A percentile compares a stretch with the other conserved stretches of the same genome.
phyloP scores from a whole-genome alignment of 1,140 invertebrate species.

The Ceratina australensis region DNA sequence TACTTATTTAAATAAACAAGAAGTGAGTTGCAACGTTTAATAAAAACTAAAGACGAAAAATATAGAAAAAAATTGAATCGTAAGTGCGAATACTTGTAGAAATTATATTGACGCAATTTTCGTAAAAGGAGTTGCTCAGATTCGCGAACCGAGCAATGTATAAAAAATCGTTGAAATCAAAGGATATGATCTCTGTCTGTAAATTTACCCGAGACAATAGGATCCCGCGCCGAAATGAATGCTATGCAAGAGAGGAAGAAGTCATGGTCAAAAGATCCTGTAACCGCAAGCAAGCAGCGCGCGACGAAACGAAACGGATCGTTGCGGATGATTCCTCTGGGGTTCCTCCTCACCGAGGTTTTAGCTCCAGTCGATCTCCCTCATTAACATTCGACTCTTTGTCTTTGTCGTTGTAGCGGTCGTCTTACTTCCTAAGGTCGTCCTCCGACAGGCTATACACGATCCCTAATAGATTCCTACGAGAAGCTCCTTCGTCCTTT shows the following conservation, averaged over 20 bases:
- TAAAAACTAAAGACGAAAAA: too few species aligned
- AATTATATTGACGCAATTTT: too few species aligned
- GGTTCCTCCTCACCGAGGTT: conserved; percentile 12
- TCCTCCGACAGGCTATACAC: conserved; percentile 32
- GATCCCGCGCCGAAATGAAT: neutral
- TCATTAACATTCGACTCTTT: conserved; percentile 64
- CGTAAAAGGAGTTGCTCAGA: too few species aligned
- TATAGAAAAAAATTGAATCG: too few species aligned
- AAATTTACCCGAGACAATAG: neutral
- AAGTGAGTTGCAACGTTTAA: too few species aligned
- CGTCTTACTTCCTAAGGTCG: conserved; percentile 52
- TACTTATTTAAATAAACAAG: neutral
- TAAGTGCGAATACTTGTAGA: too few species aligned
- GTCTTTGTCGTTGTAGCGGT: conserved; percentile 58
- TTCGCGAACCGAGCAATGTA: too few species aligned
- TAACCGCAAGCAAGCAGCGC: conserved; percentile 20
- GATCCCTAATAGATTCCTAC: conserved; percentile 15
- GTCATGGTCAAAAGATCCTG: conserved; percentile 32
- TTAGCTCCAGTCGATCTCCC: conserved; percentile 55
- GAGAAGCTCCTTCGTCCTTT: conserved; percentile 23
- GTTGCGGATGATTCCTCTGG: conserved; percentile 45
- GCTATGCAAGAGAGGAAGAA: conserved; percentile 17
- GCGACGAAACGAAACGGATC: conserved; percentile 46
- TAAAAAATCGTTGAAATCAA: too few species aligned
- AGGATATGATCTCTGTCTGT: too few species aligned